Conservation (phyloP, 2,113 vertebrate species). For the Piprites chloris region DNA sequence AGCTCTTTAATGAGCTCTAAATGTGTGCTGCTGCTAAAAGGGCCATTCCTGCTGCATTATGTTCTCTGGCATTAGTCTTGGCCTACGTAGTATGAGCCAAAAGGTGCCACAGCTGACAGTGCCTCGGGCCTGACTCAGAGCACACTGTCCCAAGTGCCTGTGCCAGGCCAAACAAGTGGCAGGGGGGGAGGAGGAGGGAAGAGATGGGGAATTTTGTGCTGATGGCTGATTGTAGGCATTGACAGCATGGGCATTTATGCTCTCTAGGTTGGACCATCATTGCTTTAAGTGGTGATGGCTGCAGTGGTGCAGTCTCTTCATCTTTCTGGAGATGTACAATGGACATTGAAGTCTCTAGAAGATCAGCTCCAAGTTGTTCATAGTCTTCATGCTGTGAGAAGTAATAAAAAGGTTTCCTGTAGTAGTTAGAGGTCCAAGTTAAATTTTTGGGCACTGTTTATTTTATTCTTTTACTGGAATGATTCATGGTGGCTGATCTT, state of each 20-base stretch:
- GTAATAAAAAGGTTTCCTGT: neutral
- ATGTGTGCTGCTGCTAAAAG: neutral
- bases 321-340: neutral
- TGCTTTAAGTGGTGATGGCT: neutral
- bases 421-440: neutral
- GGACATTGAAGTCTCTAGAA: neutral
- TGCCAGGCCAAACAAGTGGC: neutral
- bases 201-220: neutral
- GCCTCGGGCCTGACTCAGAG: neutral
- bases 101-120: neutral
- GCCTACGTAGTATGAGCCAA: neutral
- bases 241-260: neutral
- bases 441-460: neutral
- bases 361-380: neutral
- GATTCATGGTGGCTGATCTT: neutral
- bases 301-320: neutral
- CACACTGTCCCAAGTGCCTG: neutral
- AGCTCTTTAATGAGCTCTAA: neutral
- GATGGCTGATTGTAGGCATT: neutral
- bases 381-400: neutral
- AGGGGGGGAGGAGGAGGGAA: neutral
- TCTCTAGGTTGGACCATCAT: rapidly evolving
- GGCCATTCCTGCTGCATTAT: neutral
- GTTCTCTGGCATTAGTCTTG: neutral
- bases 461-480: neutral